Evolutionary conservation across 2,797 vertebrate species (phyloP), one percentile per base, ranked within the genome.

Genomic region (Propithecus perrieri): DNA sequence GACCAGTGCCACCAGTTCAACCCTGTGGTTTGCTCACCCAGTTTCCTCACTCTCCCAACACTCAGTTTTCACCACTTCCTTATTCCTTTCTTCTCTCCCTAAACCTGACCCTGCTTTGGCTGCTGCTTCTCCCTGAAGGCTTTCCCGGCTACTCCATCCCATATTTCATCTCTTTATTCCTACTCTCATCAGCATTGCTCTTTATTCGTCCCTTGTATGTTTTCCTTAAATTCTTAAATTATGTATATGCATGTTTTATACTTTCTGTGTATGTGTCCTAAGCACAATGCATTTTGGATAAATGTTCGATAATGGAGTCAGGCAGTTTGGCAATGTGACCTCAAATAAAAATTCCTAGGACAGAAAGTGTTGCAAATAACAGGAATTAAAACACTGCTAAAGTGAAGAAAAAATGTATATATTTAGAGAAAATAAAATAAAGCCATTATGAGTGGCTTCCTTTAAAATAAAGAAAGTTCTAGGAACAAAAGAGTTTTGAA

Each of bases 391-490:
- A 91, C 38, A 48, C 35, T 67, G 17, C 46, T 75, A 63, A 87
- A 48, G 35, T 76, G 35, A 84, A 87, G 67, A 78, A 89, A 33
- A 92, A 94, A 69, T 85, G 59, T 1, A 2, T 14, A 59, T 81
- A 55, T 38, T 81, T 63, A 86, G 8, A 91, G 30, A 91, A 94
- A 88, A 85, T 91, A 80, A 95, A 35, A 83, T 89, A 79, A 94
- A 35, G 18, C 65, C 26, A 72, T 46, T 26, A 53, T 26, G 69
- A 86, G 26, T 89, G 55, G 13, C 48, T 91, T 55, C 53, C 53
- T 95, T 88, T 96, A 69, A 91, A 57, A 63, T 63, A 76, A 91
- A 91, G 59, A 43, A 76, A 83, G 22, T 61, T 61, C 50, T 75
- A 15, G 65, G 10, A 89, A 92, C 69, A 71, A 89, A 94, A 89